Conservation (phyloP, 1,140 invertebrate species). For the Panonychus citri region DNA sequence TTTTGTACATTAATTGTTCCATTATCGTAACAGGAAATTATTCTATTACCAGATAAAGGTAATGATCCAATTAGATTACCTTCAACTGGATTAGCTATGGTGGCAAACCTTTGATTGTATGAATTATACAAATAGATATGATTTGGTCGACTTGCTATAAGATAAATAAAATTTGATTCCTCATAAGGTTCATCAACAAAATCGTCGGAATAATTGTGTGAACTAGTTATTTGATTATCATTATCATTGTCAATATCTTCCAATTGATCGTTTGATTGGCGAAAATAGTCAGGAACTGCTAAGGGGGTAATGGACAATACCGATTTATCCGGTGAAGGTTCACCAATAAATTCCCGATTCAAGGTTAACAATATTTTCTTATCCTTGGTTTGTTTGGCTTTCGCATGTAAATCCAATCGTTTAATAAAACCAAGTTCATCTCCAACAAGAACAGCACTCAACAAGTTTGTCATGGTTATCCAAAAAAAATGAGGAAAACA, state of each 20-base stretch:
- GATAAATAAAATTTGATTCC: background rate
- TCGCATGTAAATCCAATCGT: background rate
- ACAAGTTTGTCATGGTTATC: too few relatives aligned
- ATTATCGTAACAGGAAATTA: slow-evolving; percentile 9
- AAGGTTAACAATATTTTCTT: background rate
- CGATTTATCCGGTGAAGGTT: slow-evolving; percentile 3
- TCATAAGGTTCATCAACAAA: background rate
- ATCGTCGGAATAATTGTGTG: background rate
- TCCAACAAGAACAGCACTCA: background rate
- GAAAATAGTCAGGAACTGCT: background rate
- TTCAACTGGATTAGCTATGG: background rate
- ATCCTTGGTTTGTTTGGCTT: background rate
- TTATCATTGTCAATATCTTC: background rate
- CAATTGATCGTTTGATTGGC: background rate
- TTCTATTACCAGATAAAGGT: slow-evolving; percentile 7
- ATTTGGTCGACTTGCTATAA: slow-evolving; percentile 6
- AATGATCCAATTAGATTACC: slow-evolving; percentile 4
- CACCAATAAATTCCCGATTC: background rate
- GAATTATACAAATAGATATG: slow-evolving; percentile 3
- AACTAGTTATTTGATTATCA: background rate
- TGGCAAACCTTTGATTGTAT: background rate
- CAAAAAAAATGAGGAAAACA: too few relatives aligned
- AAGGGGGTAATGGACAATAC: slow-evolving; percentile 4
- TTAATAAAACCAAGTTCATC: slow-evolving; percentile 12
- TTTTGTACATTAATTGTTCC: slow-evolving; percentile 4